Evolutionary conservation across 2,888 invertebrate genomes (phyloP), one percentile per base, ranked within the genome.

Genomic region (Drosophila phalerata): DNA sequence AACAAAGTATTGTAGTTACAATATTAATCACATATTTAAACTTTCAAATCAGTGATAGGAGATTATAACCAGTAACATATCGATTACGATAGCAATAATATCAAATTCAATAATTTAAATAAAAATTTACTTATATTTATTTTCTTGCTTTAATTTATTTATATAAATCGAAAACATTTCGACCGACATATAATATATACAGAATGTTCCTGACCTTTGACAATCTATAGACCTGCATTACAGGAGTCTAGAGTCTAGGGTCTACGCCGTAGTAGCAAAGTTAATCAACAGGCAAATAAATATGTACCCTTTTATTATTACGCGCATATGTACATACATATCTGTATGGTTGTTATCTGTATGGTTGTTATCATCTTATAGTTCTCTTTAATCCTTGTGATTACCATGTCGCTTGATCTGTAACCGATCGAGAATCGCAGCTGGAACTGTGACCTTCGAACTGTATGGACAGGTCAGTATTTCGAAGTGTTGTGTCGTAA

Each of bases 131-230:
- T 1, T 22, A 22, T 1, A 22, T 22, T 22, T 3, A 22, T 22
- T 22, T 22, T 10, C 5, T n/a, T 37, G n/a, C 2, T n/a, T n/a
- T 5, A 13, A 2, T 34, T 34, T 37, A 37, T 37, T 37, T 13
- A n/a, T n/a, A 11, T 11, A 32, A 34, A 1, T 6, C 6, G 5
- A 9, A 3, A 17, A 15, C 38, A 40, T 15, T 40, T 40, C 38
- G 9, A 17, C 9, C 15, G 38, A 28, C 6, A n/a, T 15, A 13
- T 28, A 47, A 6, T 30, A 37, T n/a, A 32, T 28, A 32, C 13
- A 5, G 8, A 48, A 42, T 25, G 63, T 40, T 66, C 60, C 66
- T 72, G 77, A 79, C 60, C 68, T 79, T 42, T 47, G 52, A 49
- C 65, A 68, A 61, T n/a, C 49, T 47, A 65, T n/a, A 47, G 49